These are phyloP conservation scores for Carettochelys insculpta DNA, from an alignment of 2,113 vertebrate genomes.

Conservation along the genomic window DNA sequence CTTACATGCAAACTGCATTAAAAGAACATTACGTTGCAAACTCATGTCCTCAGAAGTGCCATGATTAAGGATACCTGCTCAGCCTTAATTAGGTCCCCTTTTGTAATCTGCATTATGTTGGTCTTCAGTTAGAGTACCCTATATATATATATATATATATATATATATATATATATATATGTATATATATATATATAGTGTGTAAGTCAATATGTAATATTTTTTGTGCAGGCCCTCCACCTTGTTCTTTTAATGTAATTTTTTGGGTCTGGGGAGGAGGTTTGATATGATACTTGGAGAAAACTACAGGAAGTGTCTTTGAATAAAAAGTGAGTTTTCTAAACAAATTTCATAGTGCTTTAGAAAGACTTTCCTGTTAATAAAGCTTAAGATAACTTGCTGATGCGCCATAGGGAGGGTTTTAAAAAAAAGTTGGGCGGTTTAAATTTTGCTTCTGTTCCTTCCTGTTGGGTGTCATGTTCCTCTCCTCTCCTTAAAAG, in stretches of 20 bases:
- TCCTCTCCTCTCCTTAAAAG: no score
- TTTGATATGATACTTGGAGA: not conserved
- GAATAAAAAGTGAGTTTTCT: not conserved
- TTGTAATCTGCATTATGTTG: not conserved
- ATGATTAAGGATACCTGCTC: not conserved
- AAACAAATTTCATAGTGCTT: not conserved
- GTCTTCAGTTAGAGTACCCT: not conserved
- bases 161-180: no score
- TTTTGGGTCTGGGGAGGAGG: no score
- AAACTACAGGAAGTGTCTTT: not conserved
- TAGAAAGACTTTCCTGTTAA: not conserved
- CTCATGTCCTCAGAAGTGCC: not conserved
- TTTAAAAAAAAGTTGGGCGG: not conserved
- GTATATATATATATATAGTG: no score
- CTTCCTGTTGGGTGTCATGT: no score
- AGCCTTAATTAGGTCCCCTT: not conserved
- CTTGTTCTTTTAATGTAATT: no score
- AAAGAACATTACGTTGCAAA: not conserved
- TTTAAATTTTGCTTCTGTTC: not conserved
- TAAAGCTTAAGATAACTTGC: not conserved
- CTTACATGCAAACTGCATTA: not conserved
- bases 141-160: no score
- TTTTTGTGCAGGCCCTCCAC: not conserved
- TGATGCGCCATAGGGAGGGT: not conserved
- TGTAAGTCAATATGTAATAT: rapidly evolving